Percentiles rank a stretch among this genome's conserved stretches.
Conservation (phyloP, 1,140 invertebrate species). For the Meteorus sp. region DNA sequence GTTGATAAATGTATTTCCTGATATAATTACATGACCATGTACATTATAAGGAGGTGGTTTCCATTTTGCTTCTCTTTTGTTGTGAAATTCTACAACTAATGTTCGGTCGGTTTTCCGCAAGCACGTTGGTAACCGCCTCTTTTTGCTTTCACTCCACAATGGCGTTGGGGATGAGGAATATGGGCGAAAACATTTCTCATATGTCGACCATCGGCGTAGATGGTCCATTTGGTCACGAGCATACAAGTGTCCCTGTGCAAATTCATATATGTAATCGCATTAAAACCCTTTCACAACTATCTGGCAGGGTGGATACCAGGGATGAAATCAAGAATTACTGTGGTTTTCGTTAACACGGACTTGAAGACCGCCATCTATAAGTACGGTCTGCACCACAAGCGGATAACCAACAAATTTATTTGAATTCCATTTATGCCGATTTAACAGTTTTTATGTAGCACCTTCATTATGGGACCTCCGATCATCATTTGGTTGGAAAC, state of each 20-base stretch:
- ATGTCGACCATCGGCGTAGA: neutral
- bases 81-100: neutral
- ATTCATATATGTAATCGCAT: slow-evolving; percentile 18
- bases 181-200: slow-evolving; percentile 2
- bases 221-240: slow-evolving; percentile 26
- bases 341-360: slow-evolving; percentile 7
- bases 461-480: neutral
- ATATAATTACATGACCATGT: neutral
- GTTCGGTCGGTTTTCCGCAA: neutral
- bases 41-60: neutral
- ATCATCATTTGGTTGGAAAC: too few relatives aligned
- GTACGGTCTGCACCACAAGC: slow-evolving; percentile 7
- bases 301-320: neutral
- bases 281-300: slow-evolving; percentile 19
- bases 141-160: neutral
- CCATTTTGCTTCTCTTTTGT: neutral
- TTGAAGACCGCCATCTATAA: slow-evolving; percentile 7
- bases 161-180: neutral
- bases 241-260: slow-evolving; percentile 12
- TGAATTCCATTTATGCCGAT: neutral
- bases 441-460: neutral
- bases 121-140: neutral
- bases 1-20: neutral
- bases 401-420: neutral
- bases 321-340: slow-evolving; percentile 14